Conservation (phyloP, 2,797 vertebrate species). For the Rhinophrynus dorsalis region DNA sequence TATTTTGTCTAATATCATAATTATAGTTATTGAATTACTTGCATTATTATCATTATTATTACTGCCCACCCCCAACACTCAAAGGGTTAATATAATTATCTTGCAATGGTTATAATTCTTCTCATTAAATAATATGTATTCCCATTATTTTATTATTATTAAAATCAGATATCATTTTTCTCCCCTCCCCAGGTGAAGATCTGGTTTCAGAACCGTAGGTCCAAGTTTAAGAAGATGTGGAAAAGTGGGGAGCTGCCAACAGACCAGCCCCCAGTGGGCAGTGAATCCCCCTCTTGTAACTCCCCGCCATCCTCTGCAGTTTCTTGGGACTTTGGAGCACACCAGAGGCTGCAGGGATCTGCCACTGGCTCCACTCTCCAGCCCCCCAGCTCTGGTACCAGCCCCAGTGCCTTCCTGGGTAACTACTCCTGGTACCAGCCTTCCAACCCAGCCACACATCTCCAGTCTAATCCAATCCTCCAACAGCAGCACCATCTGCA, state of each 20-base stretch:
- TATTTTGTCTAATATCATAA: too few species aligned
- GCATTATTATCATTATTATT: too few species aligned
- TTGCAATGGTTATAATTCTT: too few species aligned
- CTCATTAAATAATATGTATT: too few species aligned
- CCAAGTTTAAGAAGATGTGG: constrained; percentile 98
- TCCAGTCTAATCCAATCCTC: constrained; percentile 76
- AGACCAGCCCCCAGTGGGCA: constrained; percentile 79
- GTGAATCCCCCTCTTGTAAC: constrained; percentile 80
- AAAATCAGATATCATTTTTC: neutral
- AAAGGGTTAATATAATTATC: too few species aligned
- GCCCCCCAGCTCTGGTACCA: constrained; percentile 76
- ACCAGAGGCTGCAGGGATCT: constrained; percentile 74
- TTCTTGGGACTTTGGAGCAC: constrained; percentile 89
- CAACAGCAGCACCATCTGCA: constrained; percentile 77
- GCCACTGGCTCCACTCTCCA: constrained; percentile 53
- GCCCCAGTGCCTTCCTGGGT: constrained; percentile 85
- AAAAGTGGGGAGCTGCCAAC: constrained; percentile 90
- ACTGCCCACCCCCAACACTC: too few species aligned
- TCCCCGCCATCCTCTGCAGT: constrained; percentile 77
- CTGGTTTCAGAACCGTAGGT: constrained; percentile 97
- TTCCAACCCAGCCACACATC: constrained; percentile 77
- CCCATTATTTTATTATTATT: neutral
- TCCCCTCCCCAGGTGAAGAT: constrained; percentile 82
- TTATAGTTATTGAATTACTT: too few species aligned
- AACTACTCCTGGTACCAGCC: constrained; percentile 93